These are phyloP conservation scores for Myotis lucifugus DNA, from an alignment of 2,113 vertebrate genomes.

Conservation along the genomic window DNA sequence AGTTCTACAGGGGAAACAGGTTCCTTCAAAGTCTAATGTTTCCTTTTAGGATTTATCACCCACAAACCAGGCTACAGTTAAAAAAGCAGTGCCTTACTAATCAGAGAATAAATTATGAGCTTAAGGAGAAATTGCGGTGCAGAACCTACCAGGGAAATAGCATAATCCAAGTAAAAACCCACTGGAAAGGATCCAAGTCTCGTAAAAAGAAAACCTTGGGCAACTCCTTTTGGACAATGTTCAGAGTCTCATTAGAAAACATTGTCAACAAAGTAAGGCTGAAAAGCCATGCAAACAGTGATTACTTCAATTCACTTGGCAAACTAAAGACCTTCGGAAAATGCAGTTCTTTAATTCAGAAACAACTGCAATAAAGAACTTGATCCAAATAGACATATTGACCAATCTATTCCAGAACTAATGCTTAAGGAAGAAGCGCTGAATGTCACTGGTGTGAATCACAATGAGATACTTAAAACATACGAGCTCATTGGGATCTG, in stretches of 20 bases:
- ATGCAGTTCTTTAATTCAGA: slow-evolving; percentile 58
- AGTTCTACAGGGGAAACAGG: background rate
- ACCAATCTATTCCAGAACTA: slow-evolving; percentile 55
- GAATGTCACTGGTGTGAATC: slow-evolving; percentile 57
- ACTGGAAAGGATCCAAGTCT: background rate
- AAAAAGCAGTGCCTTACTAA: background rate
- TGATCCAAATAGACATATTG: slow-evolving; percentile 48
- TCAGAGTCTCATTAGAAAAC: background rate
- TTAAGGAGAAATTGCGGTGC: background rate
- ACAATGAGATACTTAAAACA: slow-evolving; percentile 47
- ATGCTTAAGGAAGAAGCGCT: slow-evolving; percentile 48
- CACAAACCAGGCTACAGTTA: background rate
- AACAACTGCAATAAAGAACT: slow-evolving; percentile 59
- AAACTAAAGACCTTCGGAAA: slow-evolving; percentile 36
- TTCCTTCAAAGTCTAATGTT: background rate
- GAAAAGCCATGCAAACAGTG: background rate
- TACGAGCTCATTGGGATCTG: slow-evolving; percentile 27
- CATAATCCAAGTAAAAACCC: background rate
- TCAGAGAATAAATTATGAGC: background rate
- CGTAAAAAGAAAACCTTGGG: background rate
- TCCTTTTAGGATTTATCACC: background rate
- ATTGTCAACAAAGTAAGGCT: background rate
- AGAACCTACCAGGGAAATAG: background rate
- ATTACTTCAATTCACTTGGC: background rate
- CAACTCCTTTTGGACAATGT: background rate